Base-by-base conservation (phyloP, 2,113 vertebrate genomes). In the Cygnus atratus region DNA sequence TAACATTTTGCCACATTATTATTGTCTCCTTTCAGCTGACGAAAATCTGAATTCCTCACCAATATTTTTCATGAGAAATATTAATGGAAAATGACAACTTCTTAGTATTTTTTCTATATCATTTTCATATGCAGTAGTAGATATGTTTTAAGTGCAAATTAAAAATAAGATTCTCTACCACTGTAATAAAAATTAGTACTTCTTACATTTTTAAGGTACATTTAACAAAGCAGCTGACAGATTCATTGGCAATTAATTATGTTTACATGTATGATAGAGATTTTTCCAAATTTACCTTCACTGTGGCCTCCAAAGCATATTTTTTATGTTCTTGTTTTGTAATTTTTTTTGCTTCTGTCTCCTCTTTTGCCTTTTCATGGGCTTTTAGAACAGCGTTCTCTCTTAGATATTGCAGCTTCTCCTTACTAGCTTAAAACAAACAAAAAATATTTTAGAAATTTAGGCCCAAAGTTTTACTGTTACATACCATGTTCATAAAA, bases 221-320 rank as follows among this genome's bases (percentile, higher is more conserved):
- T 62, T 71, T 86, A 80, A 76, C 5, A 39, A 84, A 81, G 20
- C 10, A 72, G 24, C 54, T n/a, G 4, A 13, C 57, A 85, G 17
- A 55, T 73, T 28, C n/a, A 29, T 33, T 44, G 33, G 16, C 8
- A 74, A 46, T 7, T 70, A 13, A 41, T 87, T 35, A 35, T 13
- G 39, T 2, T 2, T 11, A 21, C 9, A 5, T 3, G 11, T 63
- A 46, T 65, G 25, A 11, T 4, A 79, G 21, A 73, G 43, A 6
- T 33, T 28, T 37, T 73, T n/a, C 26, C 21, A n/a, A 67, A 33
- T 87, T 94, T 95, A 98, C 99, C 98, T 98, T 98, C 98, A 99
- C 99, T 97, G 98, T 98, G 66, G 98, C 98, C 89, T 98, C 97
- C 92, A 99, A 95, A 13, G 99, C 92, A 37, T 98, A 99, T 74